Percentiles rank a stretch among this genome's conserved stretches.
Evolutionary conservation across 2,797 vertebrate species (phyloP).

Genomic region (Meriones psammophilus): DNA sequence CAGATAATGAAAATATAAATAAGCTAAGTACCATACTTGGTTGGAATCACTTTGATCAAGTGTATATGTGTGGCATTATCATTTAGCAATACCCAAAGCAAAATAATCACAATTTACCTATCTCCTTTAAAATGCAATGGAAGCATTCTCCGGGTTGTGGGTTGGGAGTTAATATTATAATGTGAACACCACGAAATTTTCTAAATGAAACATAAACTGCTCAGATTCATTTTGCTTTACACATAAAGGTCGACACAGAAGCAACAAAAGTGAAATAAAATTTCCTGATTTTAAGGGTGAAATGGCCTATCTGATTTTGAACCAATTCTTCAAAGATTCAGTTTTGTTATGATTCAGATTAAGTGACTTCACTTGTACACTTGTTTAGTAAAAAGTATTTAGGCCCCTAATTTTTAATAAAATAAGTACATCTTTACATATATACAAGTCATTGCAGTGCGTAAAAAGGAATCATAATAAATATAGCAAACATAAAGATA

Average conservation of each 20-base stretch:
- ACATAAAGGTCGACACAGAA: not conserved
- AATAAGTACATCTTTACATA: not conserved
- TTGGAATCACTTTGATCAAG: not conserved
- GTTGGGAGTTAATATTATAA: not conserved
- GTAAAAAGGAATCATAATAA: not conserved
- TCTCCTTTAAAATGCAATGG: not conserved
- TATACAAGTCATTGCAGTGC: not conserved
- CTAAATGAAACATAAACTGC: not conserved
- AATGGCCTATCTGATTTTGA: not conserved
- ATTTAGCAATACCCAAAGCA: not conserved
- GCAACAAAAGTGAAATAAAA: not conserved
- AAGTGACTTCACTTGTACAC: not conserved
- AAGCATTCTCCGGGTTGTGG: not conserved
- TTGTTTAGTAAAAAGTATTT: not conserved
- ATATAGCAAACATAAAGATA: not conserved
- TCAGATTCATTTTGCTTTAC: not conserved
- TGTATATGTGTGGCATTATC: not conserved
- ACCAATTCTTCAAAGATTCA: not conserved
- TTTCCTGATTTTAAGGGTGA: not conserved
- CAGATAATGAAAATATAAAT: not conserved
- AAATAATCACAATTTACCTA: not conserved
- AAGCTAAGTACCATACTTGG: not conserved
- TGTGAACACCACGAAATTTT: not conserved
- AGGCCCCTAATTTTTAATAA: not conserved
- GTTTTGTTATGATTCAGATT: not conserved